These are phyloP conservation scores for Tetranychus piercei DNA, from an alignment of 2,888 invertebrate species.

Conservation along the genomic window DNA sequence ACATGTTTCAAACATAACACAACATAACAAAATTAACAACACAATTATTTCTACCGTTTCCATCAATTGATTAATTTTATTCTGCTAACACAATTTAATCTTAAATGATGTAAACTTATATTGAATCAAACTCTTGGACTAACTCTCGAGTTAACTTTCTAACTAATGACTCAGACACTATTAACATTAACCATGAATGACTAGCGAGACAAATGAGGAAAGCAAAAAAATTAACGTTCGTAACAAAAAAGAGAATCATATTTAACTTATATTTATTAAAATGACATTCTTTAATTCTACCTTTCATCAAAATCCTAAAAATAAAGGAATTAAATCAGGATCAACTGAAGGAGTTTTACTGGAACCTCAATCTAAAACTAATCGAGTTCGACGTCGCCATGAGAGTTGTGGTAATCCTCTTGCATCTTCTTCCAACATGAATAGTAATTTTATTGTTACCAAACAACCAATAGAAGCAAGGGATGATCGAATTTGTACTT, in stretches of 20 bases:
- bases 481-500: neutral
- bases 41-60: neutral
- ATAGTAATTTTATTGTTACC: neutral
- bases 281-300: too few relatives aligned
- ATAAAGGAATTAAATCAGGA: neutral
- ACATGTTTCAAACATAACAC: neutral
- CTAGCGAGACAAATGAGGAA: neutral
- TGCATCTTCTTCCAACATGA: neutral
- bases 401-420: conserved; percentile 2
- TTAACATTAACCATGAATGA: too few relatives aligned
- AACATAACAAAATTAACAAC: neutral
- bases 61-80: neutral
- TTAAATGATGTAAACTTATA: neutral
- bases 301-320: too few relatives aligned
- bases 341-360: neutral
- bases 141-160: too few relatives aligned
- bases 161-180: too few relatives aligned
- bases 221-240: neutral
- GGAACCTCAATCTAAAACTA: neutral
- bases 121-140: too few relatives aligned
- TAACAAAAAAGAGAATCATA: too few relatives aligned
- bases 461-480: neutral
- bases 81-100: neutral
- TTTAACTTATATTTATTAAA: too few relatives aligned
- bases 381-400: conserved; percentile 6